Evolutionary conservation across 2,113 vertebrate species (phyloP).

Genomic region (Antennarius striatus): DNA sequence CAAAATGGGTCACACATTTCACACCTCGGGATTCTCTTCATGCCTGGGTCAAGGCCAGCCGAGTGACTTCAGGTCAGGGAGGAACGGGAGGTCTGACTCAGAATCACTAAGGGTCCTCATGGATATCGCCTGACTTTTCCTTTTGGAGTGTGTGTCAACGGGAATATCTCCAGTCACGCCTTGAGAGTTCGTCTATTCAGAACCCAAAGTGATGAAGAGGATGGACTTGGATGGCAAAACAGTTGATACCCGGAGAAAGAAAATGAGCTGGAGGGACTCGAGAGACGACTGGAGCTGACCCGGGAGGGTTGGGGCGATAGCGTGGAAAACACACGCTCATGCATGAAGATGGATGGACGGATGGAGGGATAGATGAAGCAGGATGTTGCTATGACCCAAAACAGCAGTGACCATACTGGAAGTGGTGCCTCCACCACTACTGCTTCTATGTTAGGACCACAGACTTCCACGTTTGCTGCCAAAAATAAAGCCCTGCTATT

Average conservation of each 20-base stretch:
- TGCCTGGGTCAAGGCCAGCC: not conserved
- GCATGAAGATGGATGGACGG: not conserved
- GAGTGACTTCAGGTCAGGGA: slow-evolving; percentile 9
- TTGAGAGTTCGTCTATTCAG: slow-evolving; percentile 26
- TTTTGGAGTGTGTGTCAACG: slow-evolving; percentile 41
- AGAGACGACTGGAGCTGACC: slow-evolving; percentile 1
- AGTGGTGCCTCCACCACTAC: slow-evolving; percentile 1
- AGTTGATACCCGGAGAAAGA: slow-evolving; percentile 28
- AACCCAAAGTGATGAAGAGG: slow-evolving; percentile 27
- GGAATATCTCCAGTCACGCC: slow-evolving; percentile 36
- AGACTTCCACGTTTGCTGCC: slow-evolving; percentile 44
- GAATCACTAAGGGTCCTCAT: slow-evolving; percentile 41
- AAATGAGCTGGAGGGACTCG: slow-evolving; percentile 43
- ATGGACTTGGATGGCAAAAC: slow-evolving; percentile 39
- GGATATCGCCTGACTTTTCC: slow-evolving; percentile 49
- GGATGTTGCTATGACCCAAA: slow-evolving; percentile 47
- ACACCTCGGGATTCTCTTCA: slow-evolving; percentile 18
- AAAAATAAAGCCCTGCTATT: slow-evolving; percentile 48
- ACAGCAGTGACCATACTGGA: slow-evolving; percentile 9
- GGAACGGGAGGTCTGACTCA: slow-evolving; percentile 5
- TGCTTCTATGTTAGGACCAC: slow-evolving; percentile 41
- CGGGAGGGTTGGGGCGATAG: not conserved
- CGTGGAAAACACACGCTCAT: slow-evolving; percentile 33
- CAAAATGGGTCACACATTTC: slow-evolving; percentile 32
- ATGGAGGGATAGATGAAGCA: slow-evolving; percentile 30